phyloP scores from a whole-genome alignment of 2,113 vertebrate genomes.

The Myotis brandtii region DNA sequence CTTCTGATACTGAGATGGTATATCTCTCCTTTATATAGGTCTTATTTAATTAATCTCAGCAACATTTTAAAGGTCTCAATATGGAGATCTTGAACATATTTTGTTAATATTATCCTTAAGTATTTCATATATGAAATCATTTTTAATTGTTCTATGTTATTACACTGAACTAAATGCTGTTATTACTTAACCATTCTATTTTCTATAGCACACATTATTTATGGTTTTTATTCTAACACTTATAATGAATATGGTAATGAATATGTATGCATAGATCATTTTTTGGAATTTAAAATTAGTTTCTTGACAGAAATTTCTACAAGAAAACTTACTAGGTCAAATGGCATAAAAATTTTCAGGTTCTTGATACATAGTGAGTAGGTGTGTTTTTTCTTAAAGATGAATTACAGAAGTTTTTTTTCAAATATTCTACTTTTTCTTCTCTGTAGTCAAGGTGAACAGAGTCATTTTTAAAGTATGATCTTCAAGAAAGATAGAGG shows the following conservation, averaged over 20 bases:
- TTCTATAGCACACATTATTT: not conserved
- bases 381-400: not conserved
- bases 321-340: not conserved
- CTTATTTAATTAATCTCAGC: not conserved
- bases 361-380: not conserved
- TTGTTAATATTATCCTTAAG: constrained; percentile 27
- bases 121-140: constrained; percentile 19
- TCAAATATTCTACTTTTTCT: not conserved
- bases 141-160: constrained; percentile 23
- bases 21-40: not conserved
- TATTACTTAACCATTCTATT: constrained; percentile 18
- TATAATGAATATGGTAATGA: not conserved
- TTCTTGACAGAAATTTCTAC: not conserved
- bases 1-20: not conserved
- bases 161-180: not conserved
- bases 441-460: not conserved
- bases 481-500: not conserved
- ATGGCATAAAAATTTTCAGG: not conserved
- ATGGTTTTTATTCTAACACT: not conserved
- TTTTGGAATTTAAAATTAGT: constrained; percentile 14
- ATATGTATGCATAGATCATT: not conserved
- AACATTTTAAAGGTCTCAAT: not conserved
- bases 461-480: not conserved
- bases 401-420: constrained; percentile 41
- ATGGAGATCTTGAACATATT: not conserved